phyloP scores from a whole-genome alignment of 2,113 vertebrate genomes.

The Bos javanicus region DNA sequence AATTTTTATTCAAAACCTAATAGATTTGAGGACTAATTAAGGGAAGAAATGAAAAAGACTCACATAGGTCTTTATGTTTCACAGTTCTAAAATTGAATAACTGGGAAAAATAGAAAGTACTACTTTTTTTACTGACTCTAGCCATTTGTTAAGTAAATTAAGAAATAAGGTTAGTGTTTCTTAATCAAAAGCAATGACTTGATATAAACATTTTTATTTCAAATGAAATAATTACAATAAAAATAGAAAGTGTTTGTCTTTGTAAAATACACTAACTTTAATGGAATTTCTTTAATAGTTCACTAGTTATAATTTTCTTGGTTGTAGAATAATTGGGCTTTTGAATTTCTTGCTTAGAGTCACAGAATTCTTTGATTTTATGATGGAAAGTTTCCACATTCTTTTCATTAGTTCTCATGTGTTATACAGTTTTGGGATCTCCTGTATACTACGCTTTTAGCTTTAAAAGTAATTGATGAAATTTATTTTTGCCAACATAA shows the following conservation, averaged over 20 bases:
- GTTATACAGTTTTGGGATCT: background rate
- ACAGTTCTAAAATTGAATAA: background rate
- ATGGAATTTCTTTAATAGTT: background rate
- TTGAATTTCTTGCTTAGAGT: background rate
- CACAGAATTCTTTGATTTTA: background rate
- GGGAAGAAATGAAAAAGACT: background rate
- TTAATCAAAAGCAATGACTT: background rate
- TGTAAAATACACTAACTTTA: background rate
- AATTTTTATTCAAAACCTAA: background rate
- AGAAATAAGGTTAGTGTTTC: background rate
- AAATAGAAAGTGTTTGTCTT: background rate
- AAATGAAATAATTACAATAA: background rate
- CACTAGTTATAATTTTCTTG: background rate
- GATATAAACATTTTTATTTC: background rate
- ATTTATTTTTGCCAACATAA: slow-evolving; percentile 54
- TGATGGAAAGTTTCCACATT: background rate
- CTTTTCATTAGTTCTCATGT: background rate
- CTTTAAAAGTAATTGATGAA: slow-evolving; percentile 43
- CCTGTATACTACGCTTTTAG: background rate
- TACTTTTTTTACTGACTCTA: background rate
- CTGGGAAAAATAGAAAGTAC: background rate
- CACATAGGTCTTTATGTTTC: background rate
- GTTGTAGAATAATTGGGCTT: background rate
- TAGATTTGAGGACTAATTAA: background rate
- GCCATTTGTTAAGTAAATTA: background rate